Percentiles rank a stretch among this genome's conserved stretches.
Evolutionary conservation across 2,888 invertebrate species (phyloP).

Genomic region (Aphidoletes aphidimyza): DNA sequence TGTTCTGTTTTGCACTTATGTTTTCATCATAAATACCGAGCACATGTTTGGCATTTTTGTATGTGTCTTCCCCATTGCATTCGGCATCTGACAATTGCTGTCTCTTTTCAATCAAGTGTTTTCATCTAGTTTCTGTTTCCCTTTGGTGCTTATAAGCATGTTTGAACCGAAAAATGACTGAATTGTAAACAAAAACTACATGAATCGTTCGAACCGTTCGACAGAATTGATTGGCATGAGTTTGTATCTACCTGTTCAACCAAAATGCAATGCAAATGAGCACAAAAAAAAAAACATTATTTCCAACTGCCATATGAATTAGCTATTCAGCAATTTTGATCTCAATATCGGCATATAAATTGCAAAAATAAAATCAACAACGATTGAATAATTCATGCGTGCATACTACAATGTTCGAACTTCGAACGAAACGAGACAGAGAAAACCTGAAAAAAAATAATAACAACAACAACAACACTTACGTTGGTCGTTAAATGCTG

Average conservation of each 20-base stretch:
- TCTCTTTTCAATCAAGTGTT: neutral
- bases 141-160: too few relatives aligned
- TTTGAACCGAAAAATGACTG: neutral
- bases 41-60: neutral
- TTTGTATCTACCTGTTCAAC: neutral
- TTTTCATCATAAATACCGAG: neutral
- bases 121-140: too few relatives aligned
- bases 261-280: slow-evolving; percentile 5
- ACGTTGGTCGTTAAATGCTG: slow-evolving; percentile 85
- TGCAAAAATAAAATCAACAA: neutral
- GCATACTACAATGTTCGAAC: neutral
- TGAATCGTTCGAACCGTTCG: neutral
- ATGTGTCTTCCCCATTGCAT: too few relatives aligned
- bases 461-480: too few relatives aligned
- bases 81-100: neutral
- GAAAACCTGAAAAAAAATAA: too few relatives aligned
- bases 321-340: neutral
- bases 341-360: neutral
- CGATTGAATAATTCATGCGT: slow-evolving; percentile 40
- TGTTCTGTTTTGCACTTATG: neutral
- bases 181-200: neutral
- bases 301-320: neutral
- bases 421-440: too few relatives aligned
- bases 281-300: neutral
- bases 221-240: neutral